phyloP scores from a whole-genome alignment of 1,140 invertebrate genomes.

The Aphelinus atriplicis region DNA sequence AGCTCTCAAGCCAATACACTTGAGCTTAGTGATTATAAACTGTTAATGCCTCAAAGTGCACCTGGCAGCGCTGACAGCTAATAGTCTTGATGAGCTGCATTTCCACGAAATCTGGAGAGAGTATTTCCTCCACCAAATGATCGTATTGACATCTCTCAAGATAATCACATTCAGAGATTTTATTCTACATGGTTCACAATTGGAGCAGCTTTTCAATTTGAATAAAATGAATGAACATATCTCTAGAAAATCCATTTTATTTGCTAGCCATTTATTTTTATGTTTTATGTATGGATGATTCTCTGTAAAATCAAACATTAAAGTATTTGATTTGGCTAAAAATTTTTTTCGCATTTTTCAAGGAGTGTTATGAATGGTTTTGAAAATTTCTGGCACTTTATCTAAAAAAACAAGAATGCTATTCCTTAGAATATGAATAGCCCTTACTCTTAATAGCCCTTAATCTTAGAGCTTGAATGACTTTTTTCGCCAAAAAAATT shows the following conservation, averaged over 20 bases:
- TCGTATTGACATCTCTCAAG: neutral
- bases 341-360: no score
- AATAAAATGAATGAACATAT: neutral
- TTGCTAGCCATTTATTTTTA: no score
- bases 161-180: constrained; percentile 13
- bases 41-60: constrained; percentile 28
- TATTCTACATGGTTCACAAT: neutral
- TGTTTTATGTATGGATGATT: no score
- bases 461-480: no score
- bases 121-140: constrained; percentile 8
- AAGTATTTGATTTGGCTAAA: no score
- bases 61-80: constrained; percentile 18
- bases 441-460: no score
- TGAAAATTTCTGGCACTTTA: no score
- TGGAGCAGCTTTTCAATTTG: neutral
- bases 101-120: constrained; percentile 16
- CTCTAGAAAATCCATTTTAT: neutral
- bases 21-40: constrained; percentile 26
- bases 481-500: no score
- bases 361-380: no score
- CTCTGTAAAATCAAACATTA: no score
- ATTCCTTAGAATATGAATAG: no score
- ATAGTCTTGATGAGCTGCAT: constrained; percentile 20
- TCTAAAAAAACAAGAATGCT: no score
- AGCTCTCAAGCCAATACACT: constrained; percentile 27